A percentile compares a stretch with the other conserved stretches of the same genome.
These are phyloP conservation scores for Zaprionus lachaisei DNA, from an alignment of 1,140 invertebrate genomes.

Conservation along the genomic window DNA sequence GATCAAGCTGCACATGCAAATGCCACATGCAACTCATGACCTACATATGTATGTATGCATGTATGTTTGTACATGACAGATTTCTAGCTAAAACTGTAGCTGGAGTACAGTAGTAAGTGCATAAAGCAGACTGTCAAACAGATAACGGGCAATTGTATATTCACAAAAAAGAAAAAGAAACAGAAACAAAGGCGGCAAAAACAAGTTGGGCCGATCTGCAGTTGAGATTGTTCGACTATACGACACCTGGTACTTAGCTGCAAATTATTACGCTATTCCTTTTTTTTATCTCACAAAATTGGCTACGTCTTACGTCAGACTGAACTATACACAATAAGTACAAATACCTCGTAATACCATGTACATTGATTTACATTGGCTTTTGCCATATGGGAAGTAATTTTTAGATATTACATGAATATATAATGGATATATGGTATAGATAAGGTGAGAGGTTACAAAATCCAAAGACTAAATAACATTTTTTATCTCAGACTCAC, in stretches of 20 bases:
- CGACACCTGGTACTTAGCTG: not conserved
- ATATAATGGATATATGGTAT: too few relatives aligned
- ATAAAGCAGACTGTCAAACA: slow-evolving; percentile 4
- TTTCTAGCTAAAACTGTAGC: not conserved
- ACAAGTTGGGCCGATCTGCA: not conserved
- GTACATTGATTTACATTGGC: not conserved
- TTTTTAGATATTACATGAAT: not conserved
- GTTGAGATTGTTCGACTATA: not conserved
- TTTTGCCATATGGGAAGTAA: not conserved
- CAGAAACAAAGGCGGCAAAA: not conserved
- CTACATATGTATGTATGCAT: not conserved
- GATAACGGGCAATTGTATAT: not conserved
- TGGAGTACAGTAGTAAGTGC: slow-evolving; percentile 3
- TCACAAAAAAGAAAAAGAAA: not conserved
- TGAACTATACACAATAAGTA: not conserved
- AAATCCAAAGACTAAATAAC: too few relatives aligned
- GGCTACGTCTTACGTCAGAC: not conserved
- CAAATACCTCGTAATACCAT: not conserved
- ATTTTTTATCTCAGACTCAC: too few relatives aligned
- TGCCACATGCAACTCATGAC: not conserved
- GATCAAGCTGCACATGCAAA: not conserved
- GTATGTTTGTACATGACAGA: not conserved
- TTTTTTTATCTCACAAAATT: not conserved
- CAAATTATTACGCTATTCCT: not conserved
- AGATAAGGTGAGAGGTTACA: too few relatives aligned